Evolutionary conservation across 2,113 vertebrate species (phyloP).

Genomic region (Aptenodytes patagonicus): DNA sequence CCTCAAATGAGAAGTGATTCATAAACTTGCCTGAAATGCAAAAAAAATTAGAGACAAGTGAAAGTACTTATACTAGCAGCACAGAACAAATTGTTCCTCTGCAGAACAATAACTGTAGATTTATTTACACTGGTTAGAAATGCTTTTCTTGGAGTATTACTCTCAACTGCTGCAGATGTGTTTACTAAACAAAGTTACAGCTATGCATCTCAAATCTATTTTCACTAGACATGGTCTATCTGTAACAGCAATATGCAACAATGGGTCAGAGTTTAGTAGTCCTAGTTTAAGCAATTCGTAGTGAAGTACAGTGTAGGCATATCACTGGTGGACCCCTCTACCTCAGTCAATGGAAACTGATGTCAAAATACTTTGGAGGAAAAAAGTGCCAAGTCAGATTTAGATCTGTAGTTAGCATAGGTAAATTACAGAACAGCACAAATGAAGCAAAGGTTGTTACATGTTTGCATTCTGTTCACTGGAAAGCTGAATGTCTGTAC

Average conservation of each 20-base stretch:
- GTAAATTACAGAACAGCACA: background rate
- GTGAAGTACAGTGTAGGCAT: background rate
- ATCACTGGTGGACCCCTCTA: background rate
- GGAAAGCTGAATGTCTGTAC: background rate
- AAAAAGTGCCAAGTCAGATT: background rate
- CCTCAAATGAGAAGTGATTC: background rate
- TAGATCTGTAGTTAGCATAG: background rate
- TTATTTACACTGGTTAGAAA: background rate
- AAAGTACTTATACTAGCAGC: background rate
- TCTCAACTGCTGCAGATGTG: background rate
- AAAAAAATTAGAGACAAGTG: background rate
- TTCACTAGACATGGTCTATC: background rate
- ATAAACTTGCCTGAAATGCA: background rate
- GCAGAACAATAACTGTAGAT: background rate
- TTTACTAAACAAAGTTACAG: background rate
- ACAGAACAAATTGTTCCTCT: background rate
- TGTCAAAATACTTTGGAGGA: background rate
- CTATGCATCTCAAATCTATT: background rate
- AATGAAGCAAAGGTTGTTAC: background rate
- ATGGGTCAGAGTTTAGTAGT: background rate
- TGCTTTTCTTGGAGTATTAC: background rate
- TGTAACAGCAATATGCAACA: background rate
- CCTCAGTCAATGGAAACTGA: background rate
- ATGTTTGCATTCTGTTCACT: background rate
- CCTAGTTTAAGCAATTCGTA: background rate